These are phyloP conservation scores for Drosophila elegans DNA, from an alignment of 1,140 invertebrate species.

Conservation along the genomic window DNA sequence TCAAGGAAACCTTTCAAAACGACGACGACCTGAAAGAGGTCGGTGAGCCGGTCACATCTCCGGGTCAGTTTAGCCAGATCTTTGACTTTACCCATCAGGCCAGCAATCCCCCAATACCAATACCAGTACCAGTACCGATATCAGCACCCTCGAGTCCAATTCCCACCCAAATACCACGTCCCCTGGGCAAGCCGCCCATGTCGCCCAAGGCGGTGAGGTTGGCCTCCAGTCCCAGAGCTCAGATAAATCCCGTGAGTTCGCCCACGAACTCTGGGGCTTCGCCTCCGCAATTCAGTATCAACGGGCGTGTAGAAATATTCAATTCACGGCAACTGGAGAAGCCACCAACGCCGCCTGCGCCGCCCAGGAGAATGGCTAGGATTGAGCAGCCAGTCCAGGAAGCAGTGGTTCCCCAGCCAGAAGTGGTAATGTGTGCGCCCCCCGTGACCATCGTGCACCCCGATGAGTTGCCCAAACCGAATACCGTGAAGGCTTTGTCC, in stretches of 20 bases:
- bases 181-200: constrained; percentile 77
- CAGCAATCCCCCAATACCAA: constrained; percentile 11
- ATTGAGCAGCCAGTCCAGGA: constrained; percentile 23
- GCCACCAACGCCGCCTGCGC: constrained; percentile 59
- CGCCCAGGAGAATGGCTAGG: constrained; percentile 43
- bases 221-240: constrained; percentile 13
- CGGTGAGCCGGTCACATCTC: constrained; percentile 23
- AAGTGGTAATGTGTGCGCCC: constrained; percentile 76
- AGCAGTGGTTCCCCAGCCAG: constrained; percentile 28
- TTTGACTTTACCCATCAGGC: constrained; percentile 69
- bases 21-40: constrained; percentile 72
- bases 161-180: constrained; percentile 73
- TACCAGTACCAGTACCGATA: constrained; percentile 2
- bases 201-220: constrained; percentile 71
- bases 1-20: constrained; percentile 81
- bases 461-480: constrained; percentile 78
- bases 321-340: constrained; percentile 71
- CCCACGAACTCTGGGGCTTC: constrained; percentile 18
- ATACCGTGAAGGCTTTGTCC: constrained; percentile 75
- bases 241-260: constrained; percentile 15
- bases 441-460: constrained; percentile 74
- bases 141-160: constrained; percentile 17
- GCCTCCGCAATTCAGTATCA: constrained; percentile 71
- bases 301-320: constrained; percentile 81
- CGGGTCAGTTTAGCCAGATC: constrained; percentile 59